Evolutionary conservation across 2,797 vertebrate species (phyloP).

Genomic region (Acridotheres tristis): DNA sequence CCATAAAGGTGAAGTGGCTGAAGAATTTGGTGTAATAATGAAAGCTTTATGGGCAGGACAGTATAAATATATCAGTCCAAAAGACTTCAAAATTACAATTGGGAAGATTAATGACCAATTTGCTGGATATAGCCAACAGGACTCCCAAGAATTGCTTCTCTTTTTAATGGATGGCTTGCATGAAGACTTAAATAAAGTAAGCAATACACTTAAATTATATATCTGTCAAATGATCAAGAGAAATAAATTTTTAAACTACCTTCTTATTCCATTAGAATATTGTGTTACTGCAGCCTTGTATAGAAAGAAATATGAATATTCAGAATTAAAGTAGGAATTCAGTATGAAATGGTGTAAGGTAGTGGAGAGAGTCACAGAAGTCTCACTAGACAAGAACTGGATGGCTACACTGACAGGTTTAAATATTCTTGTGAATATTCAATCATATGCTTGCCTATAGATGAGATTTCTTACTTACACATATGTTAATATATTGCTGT

Average conservation of each 20-base stretch:
- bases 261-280: background rate
- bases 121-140: slow-evolving; percentile 92
- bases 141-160: slow-evolving; percentile 96
- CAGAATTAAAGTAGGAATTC: background rate
- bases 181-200: slow-evolving; percentile 97
- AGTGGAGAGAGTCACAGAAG: background rate
- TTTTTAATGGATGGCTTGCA: slow-evolving; percentile 98
- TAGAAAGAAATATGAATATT: background rate
- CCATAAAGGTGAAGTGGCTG: slow-evolving; percentile 96
- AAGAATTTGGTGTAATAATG: slow-evolving; percentile 97
- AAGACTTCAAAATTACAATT: slow-evolving; percentile 96
- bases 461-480: slow-evolving; percentile 47
- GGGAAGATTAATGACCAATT: slow-evolving; percentile 97
- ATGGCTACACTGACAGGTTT: background rate
- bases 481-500: background rate
- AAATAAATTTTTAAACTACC: background rate
- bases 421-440: background rate
- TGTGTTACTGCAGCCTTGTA: background rate
- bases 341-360: background rate
- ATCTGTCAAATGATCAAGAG: background rate
- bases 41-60: slow-evolving; percentile 95
- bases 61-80: slow-evolving; percentile 93
- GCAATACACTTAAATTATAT: background rate
- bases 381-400: background rate
- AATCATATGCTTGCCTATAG: background rate